Percentiles rank a stretch among this genome's conserved stretches.
These are phyloP conservation scores for Cerastoderma edule DNA, from an alignment of 2,888 invertebrate genomes.

Conservation along the genomic window DNA sequence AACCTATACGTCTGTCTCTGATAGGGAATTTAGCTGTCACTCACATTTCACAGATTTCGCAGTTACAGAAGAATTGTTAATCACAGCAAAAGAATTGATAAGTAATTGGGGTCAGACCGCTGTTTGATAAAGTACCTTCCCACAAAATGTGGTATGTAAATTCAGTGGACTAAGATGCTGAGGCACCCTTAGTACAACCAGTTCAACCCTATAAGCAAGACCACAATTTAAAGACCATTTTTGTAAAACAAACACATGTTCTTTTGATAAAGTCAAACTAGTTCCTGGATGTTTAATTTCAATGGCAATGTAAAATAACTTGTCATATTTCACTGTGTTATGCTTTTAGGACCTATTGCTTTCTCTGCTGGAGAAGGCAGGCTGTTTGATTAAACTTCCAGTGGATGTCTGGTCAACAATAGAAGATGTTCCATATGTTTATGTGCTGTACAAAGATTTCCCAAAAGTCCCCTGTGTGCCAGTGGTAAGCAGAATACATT, in stretches of 20 bases:
- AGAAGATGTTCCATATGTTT: constrained; percentile 53
- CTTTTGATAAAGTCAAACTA: no score
- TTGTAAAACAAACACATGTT: no score
- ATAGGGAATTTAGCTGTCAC: no score
- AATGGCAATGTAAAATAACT: background rate
- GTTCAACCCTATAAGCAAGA: background rate
- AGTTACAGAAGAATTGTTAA: no score
- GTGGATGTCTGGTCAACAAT: constrained; percentile 43
- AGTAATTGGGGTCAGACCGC: no score
- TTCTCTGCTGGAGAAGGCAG: constrained; percentile 39
- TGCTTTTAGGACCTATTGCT: constrained; percentile 7
- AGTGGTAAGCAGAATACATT: constrained; percentile 47
- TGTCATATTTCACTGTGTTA: background rate
- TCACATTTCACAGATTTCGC: no score
- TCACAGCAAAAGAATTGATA: no score
- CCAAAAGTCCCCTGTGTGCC: constrained; percentile 45
- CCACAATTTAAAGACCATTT: no score
- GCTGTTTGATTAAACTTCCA: constrained; percentile 41
- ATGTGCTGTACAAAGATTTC: constrained; percentile 55
- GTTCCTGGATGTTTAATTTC: background rate
- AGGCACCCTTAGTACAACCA: background rate
- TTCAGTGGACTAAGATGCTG: no score
- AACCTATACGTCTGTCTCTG: no score
- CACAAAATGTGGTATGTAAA: no score
- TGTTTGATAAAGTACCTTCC: no score